Percentiles rank a stretch among this genome's conserved stretches.
phyloP scores from a whole-genome alignment of 1,140 invertebrate genomes.

The Leptestheria dahalacensis region DNA sequence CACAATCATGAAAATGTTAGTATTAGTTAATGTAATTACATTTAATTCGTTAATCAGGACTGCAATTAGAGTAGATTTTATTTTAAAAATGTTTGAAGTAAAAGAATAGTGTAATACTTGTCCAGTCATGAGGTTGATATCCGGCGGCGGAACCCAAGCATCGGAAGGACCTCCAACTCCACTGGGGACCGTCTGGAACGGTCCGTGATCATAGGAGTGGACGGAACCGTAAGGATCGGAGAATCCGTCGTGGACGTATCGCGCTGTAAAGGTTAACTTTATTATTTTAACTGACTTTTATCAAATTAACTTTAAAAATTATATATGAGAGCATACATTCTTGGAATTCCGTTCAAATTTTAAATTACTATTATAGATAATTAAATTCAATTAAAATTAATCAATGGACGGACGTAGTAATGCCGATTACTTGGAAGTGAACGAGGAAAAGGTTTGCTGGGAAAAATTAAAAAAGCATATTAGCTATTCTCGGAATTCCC shows the following conservation, averaged over 20 bases:
- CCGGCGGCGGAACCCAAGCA: slow-evolving; percentile 8
- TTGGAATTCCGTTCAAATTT: neutral
- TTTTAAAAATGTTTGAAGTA: too few species aligned
- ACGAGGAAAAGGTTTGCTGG: too few species aligned
- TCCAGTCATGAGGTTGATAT: neutral
- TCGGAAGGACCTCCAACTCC: slow-evolving; percentile 8
- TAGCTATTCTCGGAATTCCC: too few species aligned
- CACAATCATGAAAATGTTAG: too few species aligned
- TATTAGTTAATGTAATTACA: too few species aligned
- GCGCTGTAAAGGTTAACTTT: neutral
- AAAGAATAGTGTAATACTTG: neutral
- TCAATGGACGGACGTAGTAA: too few species aligned
- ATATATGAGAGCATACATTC: neutral
- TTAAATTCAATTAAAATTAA: too few species aligned
- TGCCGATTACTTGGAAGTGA: too few species aligned
- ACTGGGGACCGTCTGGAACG: slow-evolving; percentile 13
- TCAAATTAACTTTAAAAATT: neutral
- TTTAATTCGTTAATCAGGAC: too few species aligned
- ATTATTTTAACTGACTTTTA: neutral
- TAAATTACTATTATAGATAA: too few species aligned
- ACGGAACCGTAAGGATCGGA: slow-evolving; percentile 8
- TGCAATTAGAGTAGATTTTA: too few species aligned
- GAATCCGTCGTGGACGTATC: slow-evolving; percentile 9
- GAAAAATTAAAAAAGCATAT: too few species aligned
- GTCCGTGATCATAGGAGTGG: slow-evolving; percentile 2